Conservation (phyloP, 2,113 vertebrate genomes). For the Psophia crepitans region DNA sequence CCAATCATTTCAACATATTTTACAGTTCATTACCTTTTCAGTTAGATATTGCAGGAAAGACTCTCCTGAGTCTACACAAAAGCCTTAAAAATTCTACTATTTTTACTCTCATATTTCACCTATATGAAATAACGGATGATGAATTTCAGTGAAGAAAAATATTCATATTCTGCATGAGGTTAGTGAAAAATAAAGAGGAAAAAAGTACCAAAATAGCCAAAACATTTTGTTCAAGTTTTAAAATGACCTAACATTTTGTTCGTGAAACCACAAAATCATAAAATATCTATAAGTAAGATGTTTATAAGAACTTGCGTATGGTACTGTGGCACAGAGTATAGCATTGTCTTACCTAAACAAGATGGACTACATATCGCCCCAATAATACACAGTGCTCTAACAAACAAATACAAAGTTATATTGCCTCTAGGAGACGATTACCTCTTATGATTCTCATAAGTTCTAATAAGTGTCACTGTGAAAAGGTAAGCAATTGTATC, state of each 20-base stretch:
- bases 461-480: slow-evolving; percentile 68
- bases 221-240: background rate
- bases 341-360: slow-evolving; percentile 38
- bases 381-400: background rate
- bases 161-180: background rate
- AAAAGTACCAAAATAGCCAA: background rate
- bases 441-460: slow-evolving; percentile 63
- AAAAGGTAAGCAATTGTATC: slow-evolving; percentile 67
- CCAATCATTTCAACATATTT: slow-evolving; percentile 85
- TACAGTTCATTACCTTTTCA: slow-evolving; percentile 84
- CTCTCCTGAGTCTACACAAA: slow-evolving; percentile 77
- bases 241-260: background rate
- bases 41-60: slow-evolving; percentile 77
- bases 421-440: slow-evolving; percentile 53
- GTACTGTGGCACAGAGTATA: background rate
- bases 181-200: background rate
- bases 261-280: background rate
- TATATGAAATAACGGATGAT: slow-evolving; percentile 19
- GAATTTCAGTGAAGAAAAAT: slow-evolving; percentile 29
- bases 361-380: slow-evolving; percentile 14
- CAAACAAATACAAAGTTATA: slow-evolving; percentile 48
- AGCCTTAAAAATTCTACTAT: slow-evolving; percentile 71
- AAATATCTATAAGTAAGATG: background rate
- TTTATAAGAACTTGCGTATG: slow-evolving; percentile 16
- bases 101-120: slow-evolving; percentile 69